Conservation (phyloP, 2,797 vertebrate genomes). For the Sebastes trivittatus region DNA sequence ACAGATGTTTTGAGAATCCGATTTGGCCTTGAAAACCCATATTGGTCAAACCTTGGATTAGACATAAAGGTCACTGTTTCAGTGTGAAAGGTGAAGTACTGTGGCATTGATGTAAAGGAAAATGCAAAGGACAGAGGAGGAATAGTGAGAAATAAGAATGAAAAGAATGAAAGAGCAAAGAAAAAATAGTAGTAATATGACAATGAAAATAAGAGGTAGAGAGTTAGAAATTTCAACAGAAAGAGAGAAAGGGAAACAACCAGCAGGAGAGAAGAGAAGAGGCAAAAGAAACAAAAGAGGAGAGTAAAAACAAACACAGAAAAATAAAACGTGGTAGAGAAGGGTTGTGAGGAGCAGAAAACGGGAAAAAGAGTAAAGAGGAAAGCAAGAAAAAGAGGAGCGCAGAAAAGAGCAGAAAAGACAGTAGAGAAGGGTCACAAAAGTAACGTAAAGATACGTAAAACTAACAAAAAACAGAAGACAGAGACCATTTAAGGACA, state of each 20-base stretch:
- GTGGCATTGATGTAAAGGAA: not conserved
- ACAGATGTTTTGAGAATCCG: not conserved
- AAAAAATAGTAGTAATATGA: not conserved
- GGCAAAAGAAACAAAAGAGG: not conserved
- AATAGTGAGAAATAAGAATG: not conserved
- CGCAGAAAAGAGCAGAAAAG: not conserved
- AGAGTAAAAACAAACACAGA: not conserved
- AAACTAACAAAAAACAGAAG: constrained; percentile 13
- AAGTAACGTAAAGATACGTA: not conserved
- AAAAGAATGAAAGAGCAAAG: not conserved
- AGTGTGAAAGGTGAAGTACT: not conserved
- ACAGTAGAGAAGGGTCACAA: not conserved
- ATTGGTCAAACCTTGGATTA: not conserved
- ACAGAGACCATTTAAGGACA: constrained; percentile 27
- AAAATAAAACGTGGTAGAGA: not conserved
- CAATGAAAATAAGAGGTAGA: not conserved
- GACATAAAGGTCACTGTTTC: not conserved
- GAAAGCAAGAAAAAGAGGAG: not conserved
- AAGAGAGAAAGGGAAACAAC: not conserved
- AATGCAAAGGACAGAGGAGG: not conserved
- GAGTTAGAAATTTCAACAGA: not conserved
- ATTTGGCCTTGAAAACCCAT: not conserved
- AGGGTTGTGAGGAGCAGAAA: not conserved
- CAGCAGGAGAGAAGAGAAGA: not conserved
- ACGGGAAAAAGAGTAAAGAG: not conserved